Base-by-base conservation (phyloP, 2,888 invertebrate genomes). In the Caenorhabditis uteleia region DNA sequence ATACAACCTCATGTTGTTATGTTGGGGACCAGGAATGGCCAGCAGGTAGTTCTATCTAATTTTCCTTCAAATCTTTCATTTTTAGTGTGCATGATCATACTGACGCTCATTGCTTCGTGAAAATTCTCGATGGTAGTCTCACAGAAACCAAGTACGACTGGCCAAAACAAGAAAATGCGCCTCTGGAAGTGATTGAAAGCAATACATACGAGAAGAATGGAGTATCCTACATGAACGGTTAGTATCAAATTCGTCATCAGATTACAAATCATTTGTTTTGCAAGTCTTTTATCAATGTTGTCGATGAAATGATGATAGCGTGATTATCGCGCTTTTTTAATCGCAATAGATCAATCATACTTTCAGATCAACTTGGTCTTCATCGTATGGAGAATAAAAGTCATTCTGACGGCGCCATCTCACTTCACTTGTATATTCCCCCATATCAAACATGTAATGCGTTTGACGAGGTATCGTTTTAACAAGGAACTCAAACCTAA, bases 81-180 rank as follows among this genome's bases (percentile, higher is more conserved):
- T 74, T 92, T 0, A 90, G 91, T 10, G 94, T 98, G 73, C 98
- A 98, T 84, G 95, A 95, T 85, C 98, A 98, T 83, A 89, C 94
- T 0, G 89, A 95, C 81, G 90, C 95, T 0, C 95, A 98, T 83
- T 98, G 98, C 84, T 94, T 98, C 84, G 94, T 98, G 91, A 98
- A 95, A 85, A 69, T 83, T 66, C 87, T 95, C 0, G 89, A 91
- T 64, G 95, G 93, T 0, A 88, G 88, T 59, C 84, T 95, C 36
- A 88, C 89, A 47, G 95, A 95, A 87, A 89, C 91, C 59, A 88
- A 90, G 81, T 93, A 89, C 83, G 89, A 88, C 5, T 93, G 92
- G 92, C 93, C 93, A 2, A 50, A 49, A 4, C 80, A 79, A 6
- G 64, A 87, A 25, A 84, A 86, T 23, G 83, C 84, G 0, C 85